Percentiles rank a stretch among this genome's conserved stretches.
phyloP scores from a whole-genome alignment of 2,113 vertebrate species.

The Dicentrarchus labrax region DNA sequence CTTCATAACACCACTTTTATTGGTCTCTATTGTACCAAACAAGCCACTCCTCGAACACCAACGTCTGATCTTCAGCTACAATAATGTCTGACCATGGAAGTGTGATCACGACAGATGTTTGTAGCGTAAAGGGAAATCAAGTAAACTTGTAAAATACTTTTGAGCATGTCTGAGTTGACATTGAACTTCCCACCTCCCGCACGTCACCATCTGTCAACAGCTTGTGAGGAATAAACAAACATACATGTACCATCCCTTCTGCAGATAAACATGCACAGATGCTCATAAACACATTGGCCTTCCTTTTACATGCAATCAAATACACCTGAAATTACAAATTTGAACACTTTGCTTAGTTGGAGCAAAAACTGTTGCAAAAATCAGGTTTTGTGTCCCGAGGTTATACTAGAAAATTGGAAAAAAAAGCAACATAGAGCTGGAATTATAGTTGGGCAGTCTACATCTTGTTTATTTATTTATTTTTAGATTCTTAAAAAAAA shows the following conservation, averaged over 20 bases:
- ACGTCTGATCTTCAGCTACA: neutral
- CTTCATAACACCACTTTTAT: constrained; percentile 44
- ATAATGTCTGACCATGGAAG: neutral
- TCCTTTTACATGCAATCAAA: constrained; percentile 7
- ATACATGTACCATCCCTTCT: constrained; percentile 7
- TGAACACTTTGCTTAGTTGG: neutral
- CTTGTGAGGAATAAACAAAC: constrained; percentile 30
- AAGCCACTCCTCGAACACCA: neutral
- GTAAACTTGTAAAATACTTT: neutral
- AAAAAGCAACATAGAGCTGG: neutral
- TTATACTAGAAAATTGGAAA: neutral
- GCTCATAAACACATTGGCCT: constrained; percentile 15
- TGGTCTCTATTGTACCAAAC: constrained; percentile 3
- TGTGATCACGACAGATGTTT: neutral
- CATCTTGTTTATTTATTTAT: neutral
- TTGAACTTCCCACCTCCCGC: constrained; percentile 25
- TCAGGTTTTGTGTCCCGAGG: neutral
- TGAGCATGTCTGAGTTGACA: constrained; percentile 19
- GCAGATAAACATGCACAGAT: constrained; percentile 37
- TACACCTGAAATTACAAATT: neutral
- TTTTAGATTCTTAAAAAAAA: neutral
- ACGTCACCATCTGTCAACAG: constrained; percentile 40
- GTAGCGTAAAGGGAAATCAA: neutral
- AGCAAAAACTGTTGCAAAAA: too few species aligned
- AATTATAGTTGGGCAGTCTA: neutral